Evolutionary conservation across 1,140 invertebrate genomes (phyloP).

Genomic region (Caenorhabditis briggsae): DNA sequence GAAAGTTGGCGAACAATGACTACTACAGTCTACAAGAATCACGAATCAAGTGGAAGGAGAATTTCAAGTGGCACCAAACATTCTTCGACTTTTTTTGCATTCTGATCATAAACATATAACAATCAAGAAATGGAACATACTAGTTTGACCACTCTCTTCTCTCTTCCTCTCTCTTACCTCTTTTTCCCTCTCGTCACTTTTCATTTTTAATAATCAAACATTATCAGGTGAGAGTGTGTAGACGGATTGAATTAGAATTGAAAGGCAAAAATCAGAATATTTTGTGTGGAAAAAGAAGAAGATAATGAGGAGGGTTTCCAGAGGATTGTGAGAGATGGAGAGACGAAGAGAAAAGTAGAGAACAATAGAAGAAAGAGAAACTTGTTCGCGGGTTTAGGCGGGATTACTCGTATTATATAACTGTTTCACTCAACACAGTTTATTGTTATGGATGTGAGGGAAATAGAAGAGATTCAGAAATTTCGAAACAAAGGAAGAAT

Average conservation of each 20-base stretch:
- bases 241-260: too few species aligned
- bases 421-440: constrained; percentile 5
- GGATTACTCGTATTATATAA: constrained; percentile 10
- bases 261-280: neutral
- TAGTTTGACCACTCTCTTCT: neutral
- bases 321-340: too few species aligned
- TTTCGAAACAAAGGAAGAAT: too few species aligned
- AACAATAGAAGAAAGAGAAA: neutral
- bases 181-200: neutral
- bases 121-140: constrained; percentile 5
- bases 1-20: too few species aligned
- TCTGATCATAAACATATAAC: too few species aligned
- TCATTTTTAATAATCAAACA: constrained; percentile 10
- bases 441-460: too few species aligned
- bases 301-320: neutral
- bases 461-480: constrained; percentile 4
- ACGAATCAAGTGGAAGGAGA: too few species aligned
- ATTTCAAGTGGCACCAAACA: too few species aligned
- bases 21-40: too few species aligned
- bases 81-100: too few species aligned
- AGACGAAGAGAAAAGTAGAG: neutral
- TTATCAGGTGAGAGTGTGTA: neutral
- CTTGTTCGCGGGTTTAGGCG: neutral
- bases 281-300: neutral
- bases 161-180: neutral